Evolutionary conservation across 2,797 vertebrate genomes (phyloP), one percentile per base, ranked within the genome.

Genomic region (Luscinia luscinia): DNA sequence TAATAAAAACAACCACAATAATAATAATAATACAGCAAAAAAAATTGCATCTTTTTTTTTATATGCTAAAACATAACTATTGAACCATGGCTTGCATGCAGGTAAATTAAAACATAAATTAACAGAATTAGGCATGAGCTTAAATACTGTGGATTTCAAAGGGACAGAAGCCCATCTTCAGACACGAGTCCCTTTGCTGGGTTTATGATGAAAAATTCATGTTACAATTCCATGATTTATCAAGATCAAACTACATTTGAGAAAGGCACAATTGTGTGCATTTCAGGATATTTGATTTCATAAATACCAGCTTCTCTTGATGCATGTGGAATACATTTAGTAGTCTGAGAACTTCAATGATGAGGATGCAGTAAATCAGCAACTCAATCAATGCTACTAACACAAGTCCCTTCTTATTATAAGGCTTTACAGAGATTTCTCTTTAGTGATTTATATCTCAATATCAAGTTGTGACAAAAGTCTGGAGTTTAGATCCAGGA

Each of bases 401-500:
- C 55, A 74, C n/a, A 84, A 86, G 41, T 36, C 23, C 49, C 38
- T 77, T 73, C 15, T 54, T 57, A 41, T 23, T 79, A 90, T 9
- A 24, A 90, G 57, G 26, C 59, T 78, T 64, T 86, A 62, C 6
- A 46, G 64, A 84, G 63, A 80, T 58, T 78, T 55, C 43, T 81
- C 51, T 69, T 80, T 23, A 26, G 67, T 77, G 82, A 84, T 87
- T 93, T 93, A 87, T 91, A 64, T 78, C 85, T 91, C 84, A 61
- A 16, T 49, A 96, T 41, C 58, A 70, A 62, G 48, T 36, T 52
- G 75, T 68, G 75, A 87, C 48, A 79, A 46, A 69, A 87, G 40
- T 3, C 19, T 10, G 38, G 28, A 36, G n/a, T 80, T 84, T 62
- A 91, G 73, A 78, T 46, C 30, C 49, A 70, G 87, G 57, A 27